A percentile compares a stretch with the other conserved stretches of the same genome.
Conservation (phyloP, 2,888 invertebrate species). For the Callinectes sapidus region DNA sequence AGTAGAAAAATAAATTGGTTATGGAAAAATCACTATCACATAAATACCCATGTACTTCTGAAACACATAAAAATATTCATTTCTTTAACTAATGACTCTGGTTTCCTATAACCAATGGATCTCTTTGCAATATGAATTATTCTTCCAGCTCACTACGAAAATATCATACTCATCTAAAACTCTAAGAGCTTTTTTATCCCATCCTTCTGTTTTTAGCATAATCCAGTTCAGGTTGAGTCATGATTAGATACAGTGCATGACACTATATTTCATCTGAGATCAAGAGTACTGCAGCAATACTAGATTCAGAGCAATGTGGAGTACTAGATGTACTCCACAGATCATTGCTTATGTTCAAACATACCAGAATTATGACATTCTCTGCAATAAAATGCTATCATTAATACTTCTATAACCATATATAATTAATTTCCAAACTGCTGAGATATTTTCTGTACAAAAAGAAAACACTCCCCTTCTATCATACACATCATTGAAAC, state of each 20-base stretch:
- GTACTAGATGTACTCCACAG: neutral
- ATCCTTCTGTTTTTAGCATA: neutral
- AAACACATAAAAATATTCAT: no score
- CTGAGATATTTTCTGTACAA: neutral
- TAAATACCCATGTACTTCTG: no score
- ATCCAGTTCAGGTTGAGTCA: neutral
- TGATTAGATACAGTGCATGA: neutral
- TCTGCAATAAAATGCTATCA: neutral
- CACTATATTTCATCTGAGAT: neutral
- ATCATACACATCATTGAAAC: neutral
- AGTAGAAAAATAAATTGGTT: no score
- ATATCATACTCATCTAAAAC: neutral
- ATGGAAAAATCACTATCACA: no score
- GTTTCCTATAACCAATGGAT: no score
- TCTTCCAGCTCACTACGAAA: neutral
- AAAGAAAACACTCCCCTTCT: neutral
- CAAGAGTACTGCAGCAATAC: neutral
- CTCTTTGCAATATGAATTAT: no score
- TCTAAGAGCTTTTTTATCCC: neutral
- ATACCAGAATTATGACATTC: neutral
- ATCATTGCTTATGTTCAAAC: neutral
- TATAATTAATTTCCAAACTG: neutral
- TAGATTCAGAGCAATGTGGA: neutral
- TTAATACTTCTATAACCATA: neutral
- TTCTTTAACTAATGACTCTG: no score